phyloP scores from a whole-genome alignment of 2,113 vertebrate species.

The Sapayoa aenigma region DNA sequence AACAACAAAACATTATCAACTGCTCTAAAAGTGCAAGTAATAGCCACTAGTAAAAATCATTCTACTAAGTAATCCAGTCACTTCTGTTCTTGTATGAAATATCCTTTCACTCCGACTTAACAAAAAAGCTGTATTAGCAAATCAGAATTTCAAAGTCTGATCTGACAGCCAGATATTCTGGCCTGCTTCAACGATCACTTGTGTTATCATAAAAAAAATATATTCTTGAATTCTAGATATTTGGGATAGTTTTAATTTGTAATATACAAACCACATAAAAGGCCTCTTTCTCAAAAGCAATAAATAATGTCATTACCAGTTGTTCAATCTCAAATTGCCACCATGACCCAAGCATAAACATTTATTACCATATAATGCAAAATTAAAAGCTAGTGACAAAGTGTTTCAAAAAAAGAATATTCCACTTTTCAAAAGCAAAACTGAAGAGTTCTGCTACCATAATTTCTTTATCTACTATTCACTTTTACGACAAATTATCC shows the following conservation, averaged over 20 bases:
- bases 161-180: not conserved
- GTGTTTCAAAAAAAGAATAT: not conserved
- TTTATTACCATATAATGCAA: not conserved
- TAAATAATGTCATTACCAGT: not conserved
- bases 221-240: not conserved
- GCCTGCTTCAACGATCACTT: not conserved
- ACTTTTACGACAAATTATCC: not conserved
- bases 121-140: not conserved
- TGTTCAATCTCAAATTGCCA: not conserved
- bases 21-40: not conserved
- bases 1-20: not conserved
- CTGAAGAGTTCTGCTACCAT: not conserved
- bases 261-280: not conserved
- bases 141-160: not conserved
- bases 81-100: not conserved
- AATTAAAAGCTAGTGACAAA: conserved; percentile 5
- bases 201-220: not conserved
- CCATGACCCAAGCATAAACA: not conserved
- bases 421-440: not conserved
- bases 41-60: not conserved
- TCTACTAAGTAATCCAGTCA: not conserved
- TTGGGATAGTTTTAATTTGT: not conserved
- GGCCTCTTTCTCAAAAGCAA: not conserved
- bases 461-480: not conserved
- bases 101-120: not conserved